Base-by-base conservation (phyloP, 35 echinoderm and acorn worm genomes). In the Hemicentrotus pulcherrimus region DNA sequence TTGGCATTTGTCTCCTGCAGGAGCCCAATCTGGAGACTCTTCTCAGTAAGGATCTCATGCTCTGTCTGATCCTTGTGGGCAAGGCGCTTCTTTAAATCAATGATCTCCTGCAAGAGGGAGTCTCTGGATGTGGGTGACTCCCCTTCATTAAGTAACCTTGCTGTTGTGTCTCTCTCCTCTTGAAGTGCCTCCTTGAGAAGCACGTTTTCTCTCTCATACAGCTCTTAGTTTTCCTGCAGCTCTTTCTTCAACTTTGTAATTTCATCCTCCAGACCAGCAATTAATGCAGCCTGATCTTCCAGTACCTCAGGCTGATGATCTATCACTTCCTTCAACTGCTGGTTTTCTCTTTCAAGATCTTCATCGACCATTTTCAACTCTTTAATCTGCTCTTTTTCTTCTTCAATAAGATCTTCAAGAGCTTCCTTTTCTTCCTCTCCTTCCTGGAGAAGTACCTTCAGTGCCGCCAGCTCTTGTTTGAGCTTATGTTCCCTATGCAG, bases 1-100 rank as follows among this genome's bases (percentile, higher is more conserved):
- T 94, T 96, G 90, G 95, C 97, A 86, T 96, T 99, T 61, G 95
- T 97, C 41, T 99, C 98, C 94, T 99, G 98, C 48, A 99, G 95
- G 30, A 99, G 91, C 60, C 98, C 95, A 16, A 99, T 99, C 96
- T 99, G 98, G 9, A 94, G 95, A 86, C 95, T 99, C 94, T 99
- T 99, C 93, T 99, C 98, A 11, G 98, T 98, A 7, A 99, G 93
- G 61, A 99, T 99, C 65, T 99, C 98, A 86, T 98, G 96, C 85
- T 99, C 98, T 5, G 92, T 96, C 85, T 98, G 95, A 32, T 99
- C 98, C 86, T 99, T 99, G 86, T 96, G 95, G 35, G 95, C 92
- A 28, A 99, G 92, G 47, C 97, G 92, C 48, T 97, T 78, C 32
- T 92, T 96, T n/a, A 99, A 88, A 24, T 96, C 86, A 32, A 93